Conservation (phyloP, 2,113 vertebrate genomes). For the Syrmaticus mikado region DNA sequence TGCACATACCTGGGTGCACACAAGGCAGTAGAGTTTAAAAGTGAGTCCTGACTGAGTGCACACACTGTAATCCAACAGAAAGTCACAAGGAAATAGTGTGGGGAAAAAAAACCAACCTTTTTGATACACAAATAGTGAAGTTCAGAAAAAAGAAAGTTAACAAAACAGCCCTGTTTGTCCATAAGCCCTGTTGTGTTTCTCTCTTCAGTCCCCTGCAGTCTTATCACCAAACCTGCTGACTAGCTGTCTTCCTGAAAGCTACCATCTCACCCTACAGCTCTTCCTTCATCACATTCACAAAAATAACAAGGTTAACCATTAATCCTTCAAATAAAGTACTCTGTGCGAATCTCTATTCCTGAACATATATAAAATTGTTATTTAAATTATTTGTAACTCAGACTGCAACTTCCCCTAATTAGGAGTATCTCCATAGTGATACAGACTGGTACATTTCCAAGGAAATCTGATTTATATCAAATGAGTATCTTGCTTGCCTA, state of each 20-base stretch:
- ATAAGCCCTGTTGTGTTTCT: accelerated
- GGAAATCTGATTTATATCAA: constrained; percentile 25
- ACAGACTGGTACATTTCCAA: constrained; percentile 26
- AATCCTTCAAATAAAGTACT: constrained; percentile 12
- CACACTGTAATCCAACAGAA: neutral
- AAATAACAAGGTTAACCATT: constrained; percentile 1
- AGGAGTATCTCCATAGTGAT: neutral
- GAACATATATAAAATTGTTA: neutral
- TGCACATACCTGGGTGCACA: neutral
- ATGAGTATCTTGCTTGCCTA: neutral
- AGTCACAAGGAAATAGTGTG: neutral
- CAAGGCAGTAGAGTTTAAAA: neutral
- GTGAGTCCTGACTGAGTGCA: neutral
- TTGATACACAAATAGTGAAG: neutral
- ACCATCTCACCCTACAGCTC: neutral
- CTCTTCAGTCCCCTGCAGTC: neutral
- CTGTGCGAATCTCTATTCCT: neutral
- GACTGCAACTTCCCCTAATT: neutral
- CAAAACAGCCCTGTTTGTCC: neutral
- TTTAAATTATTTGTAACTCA: neutral
- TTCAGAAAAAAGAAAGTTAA: neutral
- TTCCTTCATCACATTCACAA: constrained; percentile 28
- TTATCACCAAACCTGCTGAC: neutral
- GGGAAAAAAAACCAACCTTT: neutral
- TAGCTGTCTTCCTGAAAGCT: neutral